These are phyloP conservation scores for Sinocyclocheilus rhinocerous DNA, from an alignment of 2,113 vertebrate species.

Conservation along the genomic window DNA sequence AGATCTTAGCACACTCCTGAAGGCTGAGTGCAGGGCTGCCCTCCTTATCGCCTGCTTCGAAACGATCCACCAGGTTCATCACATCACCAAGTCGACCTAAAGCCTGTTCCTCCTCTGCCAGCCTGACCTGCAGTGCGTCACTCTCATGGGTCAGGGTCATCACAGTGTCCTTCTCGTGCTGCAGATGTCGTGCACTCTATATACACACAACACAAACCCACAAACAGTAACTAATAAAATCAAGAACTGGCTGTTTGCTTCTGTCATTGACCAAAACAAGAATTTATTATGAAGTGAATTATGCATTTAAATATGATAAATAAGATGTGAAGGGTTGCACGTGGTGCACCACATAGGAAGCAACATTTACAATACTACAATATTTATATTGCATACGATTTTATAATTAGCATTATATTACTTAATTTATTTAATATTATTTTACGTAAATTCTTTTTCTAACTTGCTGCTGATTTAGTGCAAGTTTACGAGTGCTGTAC, in stretches of 20 bases:
- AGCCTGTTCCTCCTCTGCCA: slow-evolving; percentile 79
- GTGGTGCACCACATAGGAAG: background rate
- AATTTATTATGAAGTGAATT: background rate
- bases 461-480: background rate
- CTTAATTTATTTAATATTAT: background rate
- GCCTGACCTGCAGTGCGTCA: slow-evolving; percentile 78
- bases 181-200: slow-evolving; percentile 90
- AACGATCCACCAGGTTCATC: slow-evolving; percentile 87
- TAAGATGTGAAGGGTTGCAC: background rate
- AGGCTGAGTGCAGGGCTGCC: slow-evolving; percentile 72
- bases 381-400: background rate
- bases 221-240: background rate
- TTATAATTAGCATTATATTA: background rate
- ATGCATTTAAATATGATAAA: background rate
- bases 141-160: slow-evolving; percentile 90
- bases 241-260: background rate
- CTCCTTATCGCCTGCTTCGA: slow-evolving; percentile 76
- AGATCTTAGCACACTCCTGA: slow-evolving; percentile 86
- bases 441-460: background rate
- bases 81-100: slow-evolving; percentile 89
- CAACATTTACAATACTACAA: background rate
- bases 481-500: slow-evolving; percentile 51
- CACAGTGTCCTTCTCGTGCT: slow-evolving; percentile 93
- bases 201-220: background rate
- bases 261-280: background rate